Percentiles rank a stretch among this genome's conserved stretches.
Evolutionary conservation across 2,888 invertebrate species (phyloP).

Genomic region (Perizoma affinitatum): DNA sequence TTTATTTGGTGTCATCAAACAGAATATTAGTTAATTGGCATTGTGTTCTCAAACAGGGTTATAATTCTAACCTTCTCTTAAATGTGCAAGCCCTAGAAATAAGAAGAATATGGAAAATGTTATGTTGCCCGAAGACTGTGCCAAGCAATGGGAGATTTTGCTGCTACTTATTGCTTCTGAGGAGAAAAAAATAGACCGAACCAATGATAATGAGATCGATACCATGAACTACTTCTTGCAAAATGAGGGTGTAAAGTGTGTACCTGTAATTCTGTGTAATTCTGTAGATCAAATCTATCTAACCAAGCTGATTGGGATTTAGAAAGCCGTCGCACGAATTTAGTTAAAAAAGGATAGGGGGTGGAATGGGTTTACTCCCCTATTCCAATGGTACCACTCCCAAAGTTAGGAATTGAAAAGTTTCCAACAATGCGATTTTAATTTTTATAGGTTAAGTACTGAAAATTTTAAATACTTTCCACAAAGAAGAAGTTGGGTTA

Average conservation of each 20-base stretch:
- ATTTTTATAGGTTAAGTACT: too few relatives aligned
- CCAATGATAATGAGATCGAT: slow-evolving; percentile 65
- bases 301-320: too few relatives aligned
- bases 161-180: slow-evolving; percentile 70
- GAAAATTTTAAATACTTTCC: too few relatives aligned
- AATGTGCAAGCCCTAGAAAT: background rate
- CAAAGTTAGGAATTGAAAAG: too few relatives aligned
- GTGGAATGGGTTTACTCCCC: too few relatives aligned
- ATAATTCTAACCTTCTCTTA: background rate
- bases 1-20: background rate
- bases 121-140: slow-evolving; percentile 66
- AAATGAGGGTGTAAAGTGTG: slow-evolving; percentile 70
- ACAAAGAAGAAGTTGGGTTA: too few relatives aligned
- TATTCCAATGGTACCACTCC: too few relatives aligned
- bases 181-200: slow-evolving; percentile 73
- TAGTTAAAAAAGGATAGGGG: too few relatives aligned
- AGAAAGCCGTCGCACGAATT: too few relatives aligned
- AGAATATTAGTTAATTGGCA: background rate
- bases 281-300: too few relatives aligned
- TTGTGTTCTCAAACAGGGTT: background rate
- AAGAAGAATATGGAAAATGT: slow-evolving; percentile 51
- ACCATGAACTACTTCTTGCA: slow-evolving; percentile 70
- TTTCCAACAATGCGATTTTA: too few relatives aligned
- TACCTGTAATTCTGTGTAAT: slow-evolving; percentile 7
- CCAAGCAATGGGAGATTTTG: slow-evolving; percentile 76